Evolutionary conservation across 2,797 vertebrate genomes (phyloP), one percentile per base, ranked within the genome.

Genomic region (Chelonia mydas): DNA sequence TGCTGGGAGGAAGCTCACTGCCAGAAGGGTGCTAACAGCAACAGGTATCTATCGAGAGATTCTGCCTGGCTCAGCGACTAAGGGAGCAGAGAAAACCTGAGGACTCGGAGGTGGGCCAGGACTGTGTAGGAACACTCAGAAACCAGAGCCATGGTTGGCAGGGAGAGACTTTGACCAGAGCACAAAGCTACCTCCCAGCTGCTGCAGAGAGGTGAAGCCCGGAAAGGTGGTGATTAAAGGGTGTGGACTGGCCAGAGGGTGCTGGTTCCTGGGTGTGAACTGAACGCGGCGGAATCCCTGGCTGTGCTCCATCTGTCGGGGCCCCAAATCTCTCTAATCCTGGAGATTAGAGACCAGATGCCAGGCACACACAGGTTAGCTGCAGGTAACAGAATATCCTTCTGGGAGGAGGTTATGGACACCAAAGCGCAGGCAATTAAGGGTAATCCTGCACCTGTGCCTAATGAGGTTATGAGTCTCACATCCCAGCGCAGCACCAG

Each of bases 311-410:
- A 95, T 97, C 95, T 96, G 96, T 84, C 3, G 0, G 59, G 33
- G 83, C 74, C 28, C 50, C 78, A 55, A 47, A 51, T 1, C 21
- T 45, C n/a, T 1, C 53, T 95, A 94, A 96, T 96, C 96, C 94
- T 33, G 3, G 17, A 93, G 91, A 91, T 97, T 85, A 96, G 86
- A 85, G 28, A 78, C 54, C 92, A 84, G 79, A 89, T 82, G 94
- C 95, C 90, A 3, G 79, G 87, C 13, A 54, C 4, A 53, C 0
- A 82, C 54, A n/a, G 83, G 88, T 92, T 94, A 57, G 96, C 83
- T 4, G 87, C 97, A 97, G 96, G 97, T 96, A 82, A 47, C 27
- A 1, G 74, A 47, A 41, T 19, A 5, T 51, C 83, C 91, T 88
- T 6, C 0, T 3, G 68, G 80, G 53, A 92, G 72, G 81, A 72